These are phyloP conservation scores for Pluvialis apricaria DNA, from an alignment of 2,113 vertebrate species.

Conservation along the genomic window DNA sequence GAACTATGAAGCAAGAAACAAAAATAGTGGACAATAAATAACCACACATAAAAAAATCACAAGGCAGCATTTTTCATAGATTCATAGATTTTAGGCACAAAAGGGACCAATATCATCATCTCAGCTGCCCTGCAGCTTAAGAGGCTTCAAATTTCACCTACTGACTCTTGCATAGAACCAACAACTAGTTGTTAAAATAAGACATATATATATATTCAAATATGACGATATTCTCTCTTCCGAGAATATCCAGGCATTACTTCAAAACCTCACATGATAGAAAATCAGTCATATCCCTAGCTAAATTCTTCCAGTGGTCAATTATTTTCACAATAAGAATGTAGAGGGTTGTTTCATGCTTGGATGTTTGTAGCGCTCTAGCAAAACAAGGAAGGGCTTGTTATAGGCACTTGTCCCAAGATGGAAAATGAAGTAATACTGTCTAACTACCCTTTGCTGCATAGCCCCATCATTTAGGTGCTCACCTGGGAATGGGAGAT, in stretches of 20 bases:
- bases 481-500: not conserved
- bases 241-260: not conserved
- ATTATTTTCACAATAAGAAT: not conserved
- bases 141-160: not conserved
- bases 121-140: not conserved
- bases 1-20: not conserved
- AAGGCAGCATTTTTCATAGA: not conserved
- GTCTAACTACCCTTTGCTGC: not conserved
- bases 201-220: not conserved
- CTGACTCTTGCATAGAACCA: not conserved
- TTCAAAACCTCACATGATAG: not conserved
- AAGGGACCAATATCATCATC: not conserved
- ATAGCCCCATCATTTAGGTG: not conserved
- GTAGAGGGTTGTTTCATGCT: not conserved
- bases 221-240: not conserved
- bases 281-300: not conserved
- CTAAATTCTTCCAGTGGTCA: not conserved
- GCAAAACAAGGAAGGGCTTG: not conserved
- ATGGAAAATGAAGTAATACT: not conserved
- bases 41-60: not conserved
- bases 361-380: not conserved
- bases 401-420: not conserved
- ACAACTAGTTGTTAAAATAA: not conserved
- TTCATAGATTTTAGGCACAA: not conserved
- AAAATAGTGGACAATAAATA: not conserved